Conservation (phyloP, 2,797 vertebrate genomes). For the Ispidina lecontei region DNA sequence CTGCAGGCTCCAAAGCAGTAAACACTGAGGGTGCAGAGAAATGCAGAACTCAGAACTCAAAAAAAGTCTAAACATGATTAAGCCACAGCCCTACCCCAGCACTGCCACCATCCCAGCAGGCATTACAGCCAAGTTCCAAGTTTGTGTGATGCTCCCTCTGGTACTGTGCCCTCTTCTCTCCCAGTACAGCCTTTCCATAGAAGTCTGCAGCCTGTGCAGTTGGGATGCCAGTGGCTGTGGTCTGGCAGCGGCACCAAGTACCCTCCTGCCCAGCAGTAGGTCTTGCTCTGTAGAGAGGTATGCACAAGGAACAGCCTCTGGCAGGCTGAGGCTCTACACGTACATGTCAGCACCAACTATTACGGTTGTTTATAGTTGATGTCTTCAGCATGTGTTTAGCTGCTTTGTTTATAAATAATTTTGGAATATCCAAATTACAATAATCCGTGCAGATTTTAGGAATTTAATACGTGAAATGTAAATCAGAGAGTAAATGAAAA, state of each 20-base stretch:
- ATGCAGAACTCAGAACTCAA: not conserved
- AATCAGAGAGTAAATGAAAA: slow-evolving; percentile 46
- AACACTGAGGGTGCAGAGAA: not conserved
- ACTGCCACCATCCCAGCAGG: not conserved
- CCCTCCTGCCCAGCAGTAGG: not conserved
- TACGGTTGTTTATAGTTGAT: not conserved
- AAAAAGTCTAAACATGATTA: not conserved
- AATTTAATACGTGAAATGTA: not conserved
- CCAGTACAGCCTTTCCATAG: not conserved
- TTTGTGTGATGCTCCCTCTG: not conserved
- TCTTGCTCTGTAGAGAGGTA: not conserved
- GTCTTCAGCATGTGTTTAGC: not conserved
- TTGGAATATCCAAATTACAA: not conserved
- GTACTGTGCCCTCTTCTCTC: not conserved
- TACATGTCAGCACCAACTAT: not conserved
- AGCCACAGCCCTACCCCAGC: not conserved
- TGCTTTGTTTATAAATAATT: slow-evolving; percentile 13
- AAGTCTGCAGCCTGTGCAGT: not conserved
- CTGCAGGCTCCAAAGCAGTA: not conserved
- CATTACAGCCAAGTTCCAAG: fast-evolving
- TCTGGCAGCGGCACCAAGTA: not conserved
- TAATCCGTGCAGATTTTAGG: not conserved
- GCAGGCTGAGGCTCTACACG: fast-evolving
- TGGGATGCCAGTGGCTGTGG: not conserved
- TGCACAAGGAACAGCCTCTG: not conserved